These are phyloP conservation scores for Cyprinodon diabolis DNA, from an alignment of 2,797 vertebrate species.

Conservation along the genomic window DNA sequence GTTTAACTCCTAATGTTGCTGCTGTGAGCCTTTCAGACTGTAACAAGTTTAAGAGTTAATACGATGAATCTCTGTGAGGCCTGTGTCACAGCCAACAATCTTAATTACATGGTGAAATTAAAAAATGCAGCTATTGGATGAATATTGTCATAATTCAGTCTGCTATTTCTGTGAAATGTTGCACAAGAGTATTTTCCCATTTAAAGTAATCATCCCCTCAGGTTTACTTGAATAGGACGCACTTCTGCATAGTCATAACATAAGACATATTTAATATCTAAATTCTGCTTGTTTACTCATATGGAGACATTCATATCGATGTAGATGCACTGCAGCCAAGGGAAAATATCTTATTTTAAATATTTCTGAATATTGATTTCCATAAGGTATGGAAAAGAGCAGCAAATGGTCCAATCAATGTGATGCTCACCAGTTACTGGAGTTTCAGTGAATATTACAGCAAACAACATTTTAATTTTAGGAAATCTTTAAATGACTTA, in stretches of 20 bases:
- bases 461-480: background rate
- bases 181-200: background rate
- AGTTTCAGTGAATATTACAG: background rate
- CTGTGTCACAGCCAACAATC: background rate
- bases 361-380: background rate
- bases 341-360: background rate
- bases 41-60: background rate
- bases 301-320: background rate
- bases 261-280: background rate
- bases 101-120: background rate
- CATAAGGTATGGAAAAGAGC: background rate
- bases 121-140: background rate
- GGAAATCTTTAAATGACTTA: background rate
- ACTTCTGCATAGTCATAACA: background rate
- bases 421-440: background rate
- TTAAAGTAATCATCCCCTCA: background rate
- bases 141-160: background rate
- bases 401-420: background rate
- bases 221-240: background rate
- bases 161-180: background rate
- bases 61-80: background rate
- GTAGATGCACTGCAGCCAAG: background rate
- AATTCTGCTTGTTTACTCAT: background rate
- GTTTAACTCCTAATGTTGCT: background rate
- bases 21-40: background rate